Evolutionary conservation across 2,888 invertebrate species (phyloP), one percentile per base, ranked within the genome.

Genomic region (Mythimna impura): DNA sequence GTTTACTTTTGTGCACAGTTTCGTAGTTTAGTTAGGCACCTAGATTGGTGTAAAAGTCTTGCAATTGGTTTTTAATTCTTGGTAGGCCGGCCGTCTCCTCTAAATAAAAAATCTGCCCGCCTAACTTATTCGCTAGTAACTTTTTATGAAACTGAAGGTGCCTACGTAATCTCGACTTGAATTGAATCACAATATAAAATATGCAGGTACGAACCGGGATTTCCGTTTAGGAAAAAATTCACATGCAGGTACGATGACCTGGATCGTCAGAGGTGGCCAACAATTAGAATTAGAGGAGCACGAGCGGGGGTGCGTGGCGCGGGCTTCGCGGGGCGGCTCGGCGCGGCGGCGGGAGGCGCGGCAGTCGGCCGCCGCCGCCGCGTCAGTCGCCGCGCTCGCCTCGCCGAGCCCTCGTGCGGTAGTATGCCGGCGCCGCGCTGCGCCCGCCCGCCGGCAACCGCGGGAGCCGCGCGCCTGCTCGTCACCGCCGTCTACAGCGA

Each of bases 201-300:
- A 94, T 95, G 91, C 90, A 94, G 91, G 91, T 90, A 85, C 89
- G 87, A 90, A 89, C 87, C 87, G 87, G 87, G 83, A 89, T 91
- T 92, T 88, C 88, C 84, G 87, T 90, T 91, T 86, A 87, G 83
- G 89, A 87, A 90, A 89, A 90, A 91, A 92, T 92, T 91, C 86
- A 89, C 91, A 92, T 93, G 93, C 92, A 94, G 92, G 94, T 93
- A 93, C 93, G 92, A 95, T 94, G 94, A 94, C 94, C 94, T 94
- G 94, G 88, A 93, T 94, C 88, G 92, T 90, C 88, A 90, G 90
- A 94, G 93, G 93, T 93, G 92, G 93, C 89, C 90, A 94, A 92
- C 94, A 95, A 94, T 95, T 94, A 93, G 92, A 94, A 93, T 92
- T 91, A 92, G 91, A 92, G 91, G 91, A 90, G 90, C 74, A 89